Evolutionary conservation across 2,888 invertebrate genomes (phyloP).

Genomic region (Lutraria lutraria): DNA sequence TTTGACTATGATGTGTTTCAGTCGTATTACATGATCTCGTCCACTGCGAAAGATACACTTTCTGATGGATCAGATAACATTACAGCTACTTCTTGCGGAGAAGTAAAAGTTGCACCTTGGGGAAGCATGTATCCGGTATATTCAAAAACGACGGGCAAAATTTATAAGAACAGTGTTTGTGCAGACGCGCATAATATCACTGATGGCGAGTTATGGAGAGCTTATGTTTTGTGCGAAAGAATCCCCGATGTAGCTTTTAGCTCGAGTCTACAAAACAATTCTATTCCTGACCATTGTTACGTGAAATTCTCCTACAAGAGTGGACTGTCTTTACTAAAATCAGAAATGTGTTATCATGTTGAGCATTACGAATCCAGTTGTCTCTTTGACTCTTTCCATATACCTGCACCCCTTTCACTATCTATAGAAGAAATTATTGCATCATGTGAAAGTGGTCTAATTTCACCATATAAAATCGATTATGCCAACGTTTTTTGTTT

Average conservation of each 20-base stretch:
- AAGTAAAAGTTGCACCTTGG: too few relatives aligned
- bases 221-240: not conserved
- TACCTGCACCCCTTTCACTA: not conserved
- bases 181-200: not conserved
- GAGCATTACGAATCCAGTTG: too few relatives aligned
- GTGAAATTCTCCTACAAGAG: not conserved
- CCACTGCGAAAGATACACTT: too few relatives aligned
- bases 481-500: not conserved
- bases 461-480: not conserved
- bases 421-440: not conserved
- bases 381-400: too few relatives aligned
- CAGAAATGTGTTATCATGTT: too few relatives aligned
- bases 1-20: too few relatives aligned
- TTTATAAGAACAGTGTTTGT: not conserved
- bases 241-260: not conserved
- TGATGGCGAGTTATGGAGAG: not conserved
- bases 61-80: too few relatives aligned
- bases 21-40: not conserved
- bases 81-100: too few relatives aligned
- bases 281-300: not conserved
- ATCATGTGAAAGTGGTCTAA: too few relatives aligned
- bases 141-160: too few relatives aligned
- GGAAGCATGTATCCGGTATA: too few relatives aligned
- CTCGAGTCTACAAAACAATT: too few relatives aligned
- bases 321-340: not conserved